phyloP scores from a whole-genome alignment of 53 echinoderm and acorn worm species.

The Astropecten irregularis region DNA sequence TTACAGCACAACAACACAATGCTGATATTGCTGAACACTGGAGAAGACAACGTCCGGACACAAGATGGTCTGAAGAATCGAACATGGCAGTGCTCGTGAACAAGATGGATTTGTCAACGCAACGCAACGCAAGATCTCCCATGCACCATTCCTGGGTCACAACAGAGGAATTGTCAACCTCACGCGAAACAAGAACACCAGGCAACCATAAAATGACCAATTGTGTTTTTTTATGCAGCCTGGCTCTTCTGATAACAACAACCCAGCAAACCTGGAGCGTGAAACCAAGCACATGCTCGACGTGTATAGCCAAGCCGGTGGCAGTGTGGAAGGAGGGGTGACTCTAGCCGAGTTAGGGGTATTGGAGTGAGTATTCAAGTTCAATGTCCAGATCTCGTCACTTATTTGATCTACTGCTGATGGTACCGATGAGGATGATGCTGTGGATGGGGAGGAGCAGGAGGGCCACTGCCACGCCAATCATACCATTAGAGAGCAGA shows the following conservation, averaged over 20 bases:
- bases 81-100: conserved; percentile 47
- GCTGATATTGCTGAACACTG: conserved; percentile 22
- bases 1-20: not conserved
- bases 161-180: conserved; percentile 28
- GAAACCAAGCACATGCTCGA: not conserved
- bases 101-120: conserved; percentile 49
- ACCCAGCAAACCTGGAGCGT: not conserved
- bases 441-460: too few relatives aligned
- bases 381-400: not conserved
- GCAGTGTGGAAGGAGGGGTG: not conserved
- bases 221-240: conserved; percentile 39
- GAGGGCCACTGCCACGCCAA: too few relatives aligned
- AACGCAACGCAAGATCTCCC: conserved; percentile 9
- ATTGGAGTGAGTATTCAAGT: conserved; percentile 39
- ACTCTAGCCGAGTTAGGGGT: conserved; percentile 15
- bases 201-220: conserved; percentile 13
- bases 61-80: conserved; percentile 53
- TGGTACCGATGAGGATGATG: not conserved
- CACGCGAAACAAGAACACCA: not conserved
- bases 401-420: too few relatives aligned
- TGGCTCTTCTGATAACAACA: not conserved
- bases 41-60: not conserved
- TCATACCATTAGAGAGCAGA: not conserved
- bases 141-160: conserved; percentile 8
- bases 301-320: not conserved